A percentile compares a stretch with the other conserved stretches of the same genome.
Evolutionary conservation across 2,797 vertebrate species (phyloP).

Genomic region (Mus caroli): DNA sequence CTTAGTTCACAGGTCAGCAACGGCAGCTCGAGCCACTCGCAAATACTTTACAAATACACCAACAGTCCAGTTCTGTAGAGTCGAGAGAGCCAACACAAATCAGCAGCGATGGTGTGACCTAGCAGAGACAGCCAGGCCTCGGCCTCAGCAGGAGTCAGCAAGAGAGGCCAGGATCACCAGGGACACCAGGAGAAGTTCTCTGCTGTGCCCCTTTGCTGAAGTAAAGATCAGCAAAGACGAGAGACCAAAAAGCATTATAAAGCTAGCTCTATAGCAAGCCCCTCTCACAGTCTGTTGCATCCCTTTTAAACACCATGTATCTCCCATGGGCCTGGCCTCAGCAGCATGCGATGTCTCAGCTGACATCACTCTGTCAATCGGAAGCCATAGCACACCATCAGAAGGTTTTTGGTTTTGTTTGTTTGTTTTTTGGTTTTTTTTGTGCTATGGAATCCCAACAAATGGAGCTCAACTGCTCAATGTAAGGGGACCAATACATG

Average conservation of each 20-base stretch:
- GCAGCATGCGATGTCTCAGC: background rate
- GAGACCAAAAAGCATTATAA: background rate
- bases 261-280: background rate
- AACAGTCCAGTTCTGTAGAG: background rate
- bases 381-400: background rate
- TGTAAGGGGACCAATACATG: background rate
- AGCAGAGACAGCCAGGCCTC: background rate
- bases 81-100: background rate
- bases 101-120: background rate
- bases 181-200: background rate
- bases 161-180: background rate
- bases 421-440: background rate
- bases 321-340: too few species aligned
- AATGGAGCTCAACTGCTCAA: background rate
- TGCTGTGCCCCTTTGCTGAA: background rate
- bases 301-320: background rate
- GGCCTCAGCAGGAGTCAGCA: background rate
- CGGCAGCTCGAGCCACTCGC: too few species aligned
- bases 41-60: background rate
- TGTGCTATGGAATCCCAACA: background rate
- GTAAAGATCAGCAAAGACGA: background rate
- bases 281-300: background rate
- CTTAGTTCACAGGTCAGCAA: too few species aligned
- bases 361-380: background rate
- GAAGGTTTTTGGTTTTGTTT: background rate